A percentile compares a stretch with the other conserved stretches of the same genome.
Conservation (phyloP, 1,140 invertebrate species). For the Heliconius nattereri region DNA sequence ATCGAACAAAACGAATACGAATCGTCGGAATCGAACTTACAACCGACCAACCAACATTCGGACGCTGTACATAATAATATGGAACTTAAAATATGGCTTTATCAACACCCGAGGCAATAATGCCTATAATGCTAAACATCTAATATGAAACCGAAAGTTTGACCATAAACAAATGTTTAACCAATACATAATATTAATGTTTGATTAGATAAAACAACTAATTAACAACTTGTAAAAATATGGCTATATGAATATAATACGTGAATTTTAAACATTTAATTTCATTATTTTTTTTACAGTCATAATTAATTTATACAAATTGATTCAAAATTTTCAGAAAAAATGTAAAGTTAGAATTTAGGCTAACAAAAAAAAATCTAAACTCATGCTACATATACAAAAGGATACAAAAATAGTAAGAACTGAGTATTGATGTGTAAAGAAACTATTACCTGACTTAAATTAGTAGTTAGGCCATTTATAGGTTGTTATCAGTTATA, state of each 20-base stretch:
- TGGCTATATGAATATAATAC: neutral
- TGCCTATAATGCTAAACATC: neutral
- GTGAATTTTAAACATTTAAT: neutral
- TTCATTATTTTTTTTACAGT: neutral
- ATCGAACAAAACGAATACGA: too few relatives aligned
- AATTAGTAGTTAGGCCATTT: neutral
- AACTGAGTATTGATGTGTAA: neutral
- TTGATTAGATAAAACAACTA: conserved; percentile 1
- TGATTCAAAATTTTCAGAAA: neutral
- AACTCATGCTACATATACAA: neutral
- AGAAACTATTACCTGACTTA: neutral
- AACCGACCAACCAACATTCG: too few relatives aligned
- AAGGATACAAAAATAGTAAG: neutral
- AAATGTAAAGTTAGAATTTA: neutral
- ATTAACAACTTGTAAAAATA: neutral
- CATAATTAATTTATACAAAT: neutral
- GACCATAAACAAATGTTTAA: neutral
- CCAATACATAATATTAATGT: neutral
- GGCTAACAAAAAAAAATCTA: neutral
- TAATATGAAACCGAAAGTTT: conserved; percentile 21
- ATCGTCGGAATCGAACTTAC: too few relatives aligned
- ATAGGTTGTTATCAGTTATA: neutral
- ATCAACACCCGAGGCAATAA: conserved; percentile 33
- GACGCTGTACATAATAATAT: conserved; percentile 40
- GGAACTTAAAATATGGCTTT: conserved; percentile 67